phyloP scores from a whole-genome alignment of 2,113 vertebrate genomes.

The Tonatia bakeri region DNA sequence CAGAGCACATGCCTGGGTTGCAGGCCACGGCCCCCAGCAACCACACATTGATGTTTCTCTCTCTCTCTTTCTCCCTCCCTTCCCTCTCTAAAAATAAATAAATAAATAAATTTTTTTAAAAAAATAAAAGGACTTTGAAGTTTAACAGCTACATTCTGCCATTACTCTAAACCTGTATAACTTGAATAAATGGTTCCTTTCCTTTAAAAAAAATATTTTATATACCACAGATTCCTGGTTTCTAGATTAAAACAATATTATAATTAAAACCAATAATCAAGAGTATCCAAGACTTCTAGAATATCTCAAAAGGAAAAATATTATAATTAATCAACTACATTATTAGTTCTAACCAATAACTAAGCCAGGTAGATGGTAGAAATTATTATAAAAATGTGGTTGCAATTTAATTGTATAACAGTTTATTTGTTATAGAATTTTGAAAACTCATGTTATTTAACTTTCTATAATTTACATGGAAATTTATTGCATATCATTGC shows the following conservation, averaged over 20 bases:
- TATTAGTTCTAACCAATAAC: no score
- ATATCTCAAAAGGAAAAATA: background rate
- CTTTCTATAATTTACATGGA: background rate
- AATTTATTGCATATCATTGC: background rate
- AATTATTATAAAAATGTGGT: background rate
- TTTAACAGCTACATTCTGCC: no score
- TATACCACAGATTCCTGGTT: background rate
- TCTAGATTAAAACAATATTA: background rate
- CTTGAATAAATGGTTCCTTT: no score
- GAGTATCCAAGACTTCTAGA: background rate
- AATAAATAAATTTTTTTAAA: no score
- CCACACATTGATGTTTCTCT: no score
- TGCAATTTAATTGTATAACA: background rate
- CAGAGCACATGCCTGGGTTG: no score
- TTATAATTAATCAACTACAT: background rate
- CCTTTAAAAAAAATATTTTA: slow-evolving; percentile 27
- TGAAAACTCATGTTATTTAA: background rate
- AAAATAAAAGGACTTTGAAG: no score
- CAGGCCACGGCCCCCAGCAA: no score
- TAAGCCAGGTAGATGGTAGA: background rate
- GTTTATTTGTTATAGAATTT: background rate
- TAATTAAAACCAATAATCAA: background rate
- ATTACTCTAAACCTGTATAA: no score
- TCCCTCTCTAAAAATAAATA: no score
- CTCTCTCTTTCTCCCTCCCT: no score